Base-by-base conservation (phyloP, 2,888 invertebrate genomes). In the Cheilosia grossa region DNA sequence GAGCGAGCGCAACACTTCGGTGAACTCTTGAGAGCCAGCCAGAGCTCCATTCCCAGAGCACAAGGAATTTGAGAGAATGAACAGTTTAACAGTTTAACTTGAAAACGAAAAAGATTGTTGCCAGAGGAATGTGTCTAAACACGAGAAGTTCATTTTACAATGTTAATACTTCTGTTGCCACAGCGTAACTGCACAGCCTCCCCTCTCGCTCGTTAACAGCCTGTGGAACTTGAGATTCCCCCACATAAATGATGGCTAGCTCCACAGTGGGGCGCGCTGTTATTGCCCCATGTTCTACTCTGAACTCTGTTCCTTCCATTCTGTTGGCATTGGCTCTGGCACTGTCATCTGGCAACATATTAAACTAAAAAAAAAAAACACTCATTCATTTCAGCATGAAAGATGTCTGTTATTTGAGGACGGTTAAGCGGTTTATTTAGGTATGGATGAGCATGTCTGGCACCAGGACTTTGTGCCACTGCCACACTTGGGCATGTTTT, bases 341-440 rank as follows among this genome's bases (percentile, higher is more conserved):
- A 30, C 30, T 30, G 30, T 30, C 2, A 30, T 19, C 19, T 19
- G n/a, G 17, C 9, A 37, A 56, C 27, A 27, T 27, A 7, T n/a
- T 13, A 17, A 10, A 40, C 2, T 3, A 5, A 3, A 24, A 49
- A 66, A 51, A 30, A 6, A 15, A 19, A 6, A 10, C 9, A 15
- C 7, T 21, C 10, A 49, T 13, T 24, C 51, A 21, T 15, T 13
- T 5, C 24, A 51, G 15, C 24, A 49, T 54, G 15, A 30, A n/a
- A 63, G 7, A 44, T 33, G 42, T 53, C 10, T 40, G 15, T 61
- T n/a, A 44, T n/a, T 63, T 63, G 33, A 19, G 54, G 63, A 54
- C 56, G 63, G 67, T 53, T 51, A 75, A 64, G 54, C 30, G 66
- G 58, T 42, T 66, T 75, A 51, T 67, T 75, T 75, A 21, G 21